Evolutionary conservation across 1,140 invertebrate genomes (phyloP).

Genomic region (Drosophila eugracilis): DNA sequence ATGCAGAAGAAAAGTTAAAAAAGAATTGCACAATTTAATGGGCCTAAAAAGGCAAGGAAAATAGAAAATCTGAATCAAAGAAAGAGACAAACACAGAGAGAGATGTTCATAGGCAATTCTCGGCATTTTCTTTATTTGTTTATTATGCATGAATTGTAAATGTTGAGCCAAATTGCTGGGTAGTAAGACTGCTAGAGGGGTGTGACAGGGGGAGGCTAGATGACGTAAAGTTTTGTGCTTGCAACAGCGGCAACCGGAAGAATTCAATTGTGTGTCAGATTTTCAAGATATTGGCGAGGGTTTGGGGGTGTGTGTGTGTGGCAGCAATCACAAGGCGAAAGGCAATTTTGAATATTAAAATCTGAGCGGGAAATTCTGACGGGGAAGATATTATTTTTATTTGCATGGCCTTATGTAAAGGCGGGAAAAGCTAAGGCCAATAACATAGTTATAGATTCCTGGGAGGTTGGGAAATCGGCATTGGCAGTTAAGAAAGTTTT

Average conservation of each 20-base stretch:
- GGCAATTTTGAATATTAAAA: slow-evolving; percentile 69
- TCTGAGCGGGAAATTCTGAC: slow-evolving; percentile 20
- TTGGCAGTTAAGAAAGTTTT: neutral
- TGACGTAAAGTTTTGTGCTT: slow-evolving; percentile 62
- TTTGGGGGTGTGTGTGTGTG: no score
- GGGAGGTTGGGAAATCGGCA: neutral
- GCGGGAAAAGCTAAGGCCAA: neutral
- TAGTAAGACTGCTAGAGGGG: neutral
- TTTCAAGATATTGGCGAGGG: slow-evolving; percentile 14
- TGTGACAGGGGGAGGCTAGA: slow-evolving; percentile 1
- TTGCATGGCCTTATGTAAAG: slow-evolving; percentile 20
- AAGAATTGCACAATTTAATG: slow-evolving; percentile 69
- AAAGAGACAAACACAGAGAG: slow-evolving; percentile 16
- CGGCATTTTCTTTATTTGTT: slow-evolving; percentile 69
- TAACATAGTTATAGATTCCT: slow-evolving; percentile 14
- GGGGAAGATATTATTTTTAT: slow-evolving; percentile 40
- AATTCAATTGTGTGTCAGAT: slow-evolving; percentile 80
- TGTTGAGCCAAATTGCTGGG: slow-evolving; percentile 49
- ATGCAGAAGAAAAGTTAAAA: slow-evolving; percentile 67
- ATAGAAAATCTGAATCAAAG: slow-evolving; percentile 22
- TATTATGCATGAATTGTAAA: slow-evolving; percentile 80
- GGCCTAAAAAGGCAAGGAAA: slow-evolving; percentile 12
- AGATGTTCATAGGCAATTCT: slow-evolving; percentile 57
- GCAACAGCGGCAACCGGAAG: slow-evolving; percentile 72
- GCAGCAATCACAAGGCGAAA: slow-evolving; percentile 9